Base-by-base conservation (phyloP, 2,888 invertebrate species). In the Amphimallon solstitiale region DNA sequence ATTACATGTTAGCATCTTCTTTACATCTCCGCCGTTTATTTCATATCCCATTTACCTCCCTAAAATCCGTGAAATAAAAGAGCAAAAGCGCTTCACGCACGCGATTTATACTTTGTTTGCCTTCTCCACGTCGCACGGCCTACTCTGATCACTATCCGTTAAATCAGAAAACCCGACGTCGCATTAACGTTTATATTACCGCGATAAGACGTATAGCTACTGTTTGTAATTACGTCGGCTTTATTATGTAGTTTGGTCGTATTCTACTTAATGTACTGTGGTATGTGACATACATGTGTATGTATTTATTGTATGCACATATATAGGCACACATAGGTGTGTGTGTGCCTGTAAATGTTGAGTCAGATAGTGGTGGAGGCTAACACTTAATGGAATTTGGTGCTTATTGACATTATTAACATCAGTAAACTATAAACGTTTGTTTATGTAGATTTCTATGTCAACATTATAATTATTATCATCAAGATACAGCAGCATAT, bases 41-140 rank as follows among this genome's bases (percentile, higher is more conserved):
- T 77, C 76, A 77, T 77, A 77, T 76, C 76, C 75, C 77, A 77
- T 77, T 76, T 77, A 74, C 72, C 72, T 68, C 74, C 71, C 75
- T 72, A 74, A 75, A 74, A 74, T 69, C 75, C 75, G 75, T 75
- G 76, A 77, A 76, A 76, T 76, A 75, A 77, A 77, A 74, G 68
- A 70, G 68, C 72, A 68, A 69, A 56, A 69, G 63, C 61, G 65
- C 65, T 69, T 68, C 62, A 68, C 59, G 68, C 68, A 66, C 66
- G 65, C 65, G 70, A 72, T 71, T 70, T 71, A 69, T 72, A 65
- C 65, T 68, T 56, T 71, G 63, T 68, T 62, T 66, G 66, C 52
- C 68, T 51, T 29, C 43, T 21, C 23, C 23, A 23, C 38, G 12
- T 56, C 15, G 52, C 63, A 46, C 52, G 52, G 43, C 52, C 34